These are phyloP conservation scores for Tanytarsus gracilentus DNA, from an alignment of 2,888 invertebrate species.

Conservation along the genomic window DNA sequence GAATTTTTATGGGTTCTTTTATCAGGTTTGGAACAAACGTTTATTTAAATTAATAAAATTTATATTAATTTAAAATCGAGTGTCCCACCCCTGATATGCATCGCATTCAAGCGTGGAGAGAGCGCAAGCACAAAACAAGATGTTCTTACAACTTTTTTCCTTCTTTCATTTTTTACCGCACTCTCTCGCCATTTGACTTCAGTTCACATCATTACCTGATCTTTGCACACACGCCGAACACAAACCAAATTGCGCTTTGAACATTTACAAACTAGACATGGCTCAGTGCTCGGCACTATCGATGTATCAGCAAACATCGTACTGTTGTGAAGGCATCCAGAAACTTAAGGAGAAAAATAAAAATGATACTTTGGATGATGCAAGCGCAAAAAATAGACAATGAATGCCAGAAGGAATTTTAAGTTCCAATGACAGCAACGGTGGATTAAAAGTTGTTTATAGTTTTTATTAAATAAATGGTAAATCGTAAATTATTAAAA, in stretches of 20 bases:
- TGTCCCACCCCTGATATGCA: no score
- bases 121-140: neutral
- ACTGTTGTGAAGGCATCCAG: constrained; percentile 64
- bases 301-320: constrained; percentile 56
- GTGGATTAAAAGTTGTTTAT: neutral
- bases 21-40: no score
- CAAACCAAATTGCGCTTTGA: constrained; percentile 62
- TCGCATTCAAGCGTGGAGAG: neutral
- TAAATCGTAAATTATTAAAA: no score
- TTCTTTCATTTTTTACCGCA: neutral
- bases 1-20: neutral
- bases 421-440: no score
- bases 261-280: constrained; percentile 72
- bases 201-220: constrained; percentile 16
- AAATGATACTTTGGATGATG: neutral
- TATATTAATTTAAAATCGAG: no score
- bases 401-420: no score
- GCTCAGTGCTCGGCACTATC: constrained; percentile 59
- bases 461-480: neutral
- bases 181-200: neutral
- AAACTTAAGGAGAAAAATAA: neutral
- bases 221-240: constrained; percentile 65
- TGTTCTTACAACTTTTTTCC: neutral
- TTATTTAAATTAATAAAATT: no score
- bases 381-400: neutral